A percentile compares a stretch with the other conserved stretches of the same genome.
These are phyloP conservation scores for Phyllopteryx taeniolatus DNA, from an alignment of 2,113 vertebrate genomes.

Conservation along the genomic window DNA sequence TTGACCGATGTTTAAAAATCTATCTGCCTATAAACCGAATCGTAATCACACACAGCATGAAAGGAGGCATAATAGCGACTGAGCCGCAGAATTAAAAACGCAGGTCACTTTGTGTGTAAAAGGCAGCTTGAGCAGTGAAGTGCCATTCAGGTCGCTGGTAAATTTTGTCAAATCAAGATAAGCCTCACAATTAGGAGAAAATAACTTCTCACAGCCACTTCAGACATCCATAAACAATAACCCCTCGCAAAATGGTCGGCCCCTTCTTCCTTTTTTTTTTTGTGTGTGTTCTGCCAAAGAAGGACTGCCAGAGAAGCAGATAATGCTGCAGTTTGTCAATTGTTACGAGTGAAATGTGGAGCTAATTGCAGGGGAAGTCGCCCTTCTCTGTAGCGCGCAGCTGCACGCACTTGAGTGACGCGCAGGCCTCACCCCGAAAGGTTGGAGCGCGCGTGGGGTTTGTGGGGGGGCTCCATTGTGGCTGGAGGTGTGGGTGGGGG, in stretches of 20 bases:
- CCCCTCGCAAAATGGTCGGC: conserved; percentile 45
- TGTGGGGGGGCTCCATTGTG: conserved; percentile 85
- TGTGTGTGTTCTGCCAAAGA: conserved; percentile 34
- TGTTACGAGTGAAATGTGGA: conserved; percentile 85
- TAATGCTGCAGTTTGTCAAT: conserved; percentile 81
- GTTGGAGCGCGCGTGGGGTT: conserved; percentile 86
- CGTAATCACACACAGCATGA: background rate
- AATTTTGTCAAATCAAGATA: conserved; percentile 66
- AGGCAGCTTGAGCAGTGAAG: conserved; percentile 41
- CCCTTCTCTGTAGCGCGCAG: conserved; percentile 86
- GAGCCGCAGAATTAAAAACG: conserved; percentile 36
- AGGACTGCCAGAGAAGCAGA: conserved; percentile 80
- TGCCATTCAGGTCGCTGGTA: conserved; percentile 53
- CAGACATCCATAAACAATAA: conserved; percentile 68
- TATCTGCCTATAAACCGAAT: conserved; percentile 2
- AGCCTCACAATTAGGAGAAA: conserved; percentile 68
- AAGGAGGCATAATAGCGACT: conserved; percentile 20
- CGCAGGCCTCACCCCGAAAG: conserved; percentile 80
- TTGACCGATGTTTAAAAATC: background rate
- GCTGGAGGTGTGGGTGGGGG: background rate
- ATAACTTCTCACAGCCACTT: conserved; percentile 70
- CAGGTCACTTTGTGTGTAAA: conserved; percentile 45
- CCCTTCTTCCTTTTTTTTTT: conserved; percentile 15
- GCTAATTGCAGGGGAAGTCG: conserved; percentile 91
- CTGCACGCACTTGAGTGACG: conserved; percentile 95